Evolutionary conservation across 1,140 invertebrate species (phyloP).

Genomic region (Arctopsyche grandis): DNA sequence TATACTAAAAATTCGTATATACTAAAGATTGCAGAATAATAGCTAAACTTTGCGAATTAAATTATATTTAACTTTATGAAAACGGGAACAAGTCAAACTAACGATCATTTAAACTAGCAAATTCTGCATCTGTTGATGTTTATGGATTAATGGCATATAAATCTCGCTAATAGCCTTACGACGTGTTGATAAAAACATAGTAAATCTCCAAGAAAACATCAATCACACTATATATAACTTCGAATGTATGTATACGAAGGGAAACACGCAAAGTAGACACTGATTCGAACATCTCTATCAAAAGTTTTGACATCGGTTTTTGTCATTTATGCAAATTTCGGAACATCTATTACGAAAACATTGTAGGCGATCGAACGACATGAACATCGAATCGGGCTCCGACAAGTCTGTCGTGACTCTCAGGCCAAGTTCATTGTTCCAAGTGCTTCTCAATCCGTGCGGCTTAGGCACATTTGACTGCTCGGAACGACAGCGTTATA

Average conservation of each 20-base stretch:
- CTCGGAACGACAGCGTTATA: slow-evolving; percentile 9
- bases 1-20: too few species aligned
- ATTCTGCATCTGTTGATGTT: neutral
- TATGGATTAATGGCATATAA: neutral
- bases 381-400: slow-evolving; percentile 13
- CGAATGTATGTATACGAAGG: neutral
- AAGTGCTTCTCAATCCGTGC: neutral
- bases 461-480: slow-evolving; percentile 26
- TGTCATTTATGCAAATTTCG: neutral
- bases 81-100: neutral
- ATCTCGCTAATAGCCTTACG: neutral
- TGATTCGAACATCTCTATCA: neutral
- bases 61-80: neutral
- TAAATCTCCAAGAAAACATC: neutral
- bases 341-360: neutral
- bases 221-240: neutral
- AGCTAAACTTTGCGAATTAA: neutral
- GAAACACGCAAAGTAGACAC: neutral
- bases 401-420: slow-evolving; percentile 8
- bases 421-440: slow-evolving; percentile 12
- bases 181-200: neutral
- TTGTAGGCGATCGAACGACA: neutral
- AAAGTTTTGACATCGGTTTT: neutral
- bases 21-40: too few species aligned
- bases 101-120: neutral